Conservation (phyloP, 2,797 vertebrate genomes). For the Lutra lutra region DNA sequence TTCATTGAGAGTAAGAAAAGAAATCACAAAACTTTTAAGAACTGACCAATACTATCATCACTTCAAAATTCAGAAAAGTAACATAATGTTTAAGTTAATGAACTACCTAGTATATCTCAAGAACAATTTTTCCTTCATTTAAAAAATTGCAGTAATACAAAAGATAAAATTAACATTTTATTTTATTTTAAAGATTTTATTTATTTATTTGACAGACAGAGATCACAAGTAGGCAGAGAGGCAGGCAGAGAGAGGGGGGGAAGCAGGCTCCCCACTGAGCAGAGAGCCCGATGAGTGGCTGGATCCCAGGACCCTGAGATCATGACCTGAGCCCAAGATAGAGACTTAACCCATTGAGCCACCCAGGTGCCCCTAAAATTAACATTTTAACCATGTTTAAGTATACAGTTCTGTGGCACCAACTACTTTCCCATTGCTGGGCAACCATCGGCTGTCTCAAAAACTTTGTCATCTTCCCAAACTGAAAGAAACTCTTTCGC, state of each 20-base stretch:
- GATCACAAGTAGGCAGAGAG: too few relatives aligned
- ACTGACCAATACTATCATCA: neutral
- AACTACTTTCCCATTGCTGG: neutral
- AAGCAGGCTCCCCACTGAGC: too few relatives aligned
- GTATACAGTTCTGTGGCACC: neutral
- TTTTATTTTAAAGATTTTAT: too few relatives aligned
- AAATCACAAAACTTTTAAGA: neutral
- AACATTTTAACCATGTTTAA: neutral
- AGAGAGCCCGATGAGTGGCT: fast-evolving
- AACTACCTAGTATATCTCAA: neutral
- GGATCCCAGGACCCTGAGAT: too few relatives aligned
- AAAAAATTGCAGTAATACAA: neutral
- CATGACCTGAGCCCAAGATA: too few relatives aligned
- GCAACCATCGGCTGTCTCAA: neutral
- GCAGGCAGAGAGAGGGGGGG: too few relatives aligned
- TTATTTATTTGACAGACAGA: too few relatives aligned
- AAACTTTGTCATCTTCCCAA: neutral
- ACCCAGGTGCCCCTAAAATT: neutral
- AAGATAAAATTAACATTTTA: neutral
- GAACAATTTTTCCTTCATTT: neutral
- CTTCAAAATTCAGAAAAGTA: neutral
- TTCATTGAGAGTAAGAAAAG: conserved; percentile 27
- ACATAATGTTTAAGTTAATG: neutral
- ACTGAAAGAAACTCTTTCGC: neutral
- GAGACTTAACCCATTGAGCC: too few relatives aligned